phyloP scores from a whole-genome alignment of 92 coral and sea anemone species.

The Zoanthus gigantus region DNA sequence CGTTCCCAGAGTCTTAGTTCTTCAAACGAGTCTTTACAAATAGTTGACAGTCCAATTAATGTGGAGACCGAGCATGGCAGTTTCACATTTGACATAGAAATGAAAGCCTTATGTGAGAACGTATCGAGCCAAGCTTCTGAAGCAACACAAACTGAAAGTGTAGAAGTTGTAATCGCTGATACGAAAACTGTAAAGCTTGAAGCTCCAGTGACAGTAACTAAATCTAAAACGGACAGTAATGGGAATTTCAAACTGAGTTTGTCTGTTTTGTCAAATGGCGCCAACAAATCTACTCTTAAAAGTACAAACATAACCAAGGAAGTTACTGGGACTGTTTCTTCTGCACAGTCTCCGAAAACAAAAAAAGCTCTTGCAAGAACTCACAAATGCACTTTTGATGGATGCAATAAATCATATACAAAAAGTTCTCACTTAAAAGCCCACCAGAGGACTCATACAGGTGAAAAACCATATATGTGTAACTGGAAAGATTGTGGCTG shows the following conservation, averaged over 20 bases:
- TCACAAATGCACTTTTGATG: constrained; percentile 97
- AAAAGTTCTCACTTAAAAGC: constrained; percentile 99
- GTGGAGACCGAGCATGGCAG: constrained; percentile 22
- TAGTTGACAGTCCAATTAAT: constrained; percentile 43
- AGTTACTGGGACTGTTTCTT: constrained; percentile 48
- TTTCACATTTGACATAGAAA: constrained; percentile 72
- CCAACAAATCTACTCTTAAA: constrained; percentile 58
- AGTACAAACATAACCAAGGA: constrained; percentile 75
- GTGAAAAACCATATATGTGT: constrained; percentile 98
- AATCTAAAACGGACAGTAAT: constrained; percentile 63
- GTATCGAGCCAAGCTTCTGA: constrained; percentile 74
- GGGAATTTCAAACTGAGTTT: constrained; percentile 65
- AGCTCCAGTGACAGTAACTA: constrained; percentile 52
- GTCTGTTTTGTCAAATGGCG: constrained; percentile 64
- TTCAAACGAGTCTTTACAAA: constrained; percentile 44
- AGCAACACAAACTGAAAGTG: constrained; percentile 86
- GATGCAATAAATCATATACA: constrained; percentile 96
- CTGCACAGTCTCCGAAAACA: constrained; percentile 84
- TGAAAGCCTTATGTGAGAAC: constrained; percentile 68
- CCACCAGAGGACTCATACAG: constrained; percentile 99
- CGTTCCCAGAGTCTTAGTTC: constrained; percentile 41
- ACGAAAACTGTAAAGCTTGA: constrained; percentile 67
- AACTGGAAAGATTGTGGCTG: constrained; percentile 99
- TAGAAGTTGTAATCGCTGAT: constrained; percentile 55
- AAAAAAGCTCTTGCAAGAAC: constrained; percentile 96